phyloP scores from a whole-genome alignment of 2,797 vertebrate species.

The Myripristis jacobus region DNA sequence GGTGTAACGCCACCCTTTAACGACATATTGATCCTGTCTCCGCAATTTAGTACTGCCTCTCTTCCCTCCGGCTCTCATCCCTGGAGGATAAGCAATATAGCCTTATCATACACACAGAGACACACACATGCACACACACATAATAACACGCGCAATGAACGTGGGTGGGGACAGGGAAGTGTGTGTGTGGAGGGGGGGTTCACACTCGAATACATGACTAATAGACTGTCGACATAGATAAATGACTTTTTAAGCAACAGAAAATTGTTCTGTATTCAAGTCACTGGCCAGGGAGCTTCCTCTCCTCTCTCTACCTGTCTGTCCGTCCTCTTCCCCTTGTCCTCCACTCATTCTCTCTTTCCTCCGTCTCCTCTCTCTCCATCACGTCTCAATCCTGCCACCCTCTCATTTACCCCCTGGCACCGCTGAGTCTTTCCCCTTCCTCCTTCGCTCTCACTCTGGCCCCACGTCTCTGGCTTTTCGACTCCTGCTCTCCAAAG shows the following conservation, averaged over 20 bases:
- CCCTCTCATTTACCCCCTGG: constrained; percentile 53
- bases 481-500: constrained; percentile 66
- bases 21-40: constrained; percentile 83
- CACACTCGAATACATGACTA: constrained; percentile 82
- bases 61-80: constrained; percentile 57
- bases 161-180: constrained; percentile 14
- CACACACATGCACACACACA: constrained; percentile 55
- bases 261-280: constrained; percentile 82
- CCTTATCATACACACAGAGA: constrained; percentile 57
- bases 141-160: constrained; percentile 6
- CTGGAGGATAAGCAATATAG: constrained; percentile 63
- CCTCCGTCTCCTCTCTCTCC: constrained; percentile 13
- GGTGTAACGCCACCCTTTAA: constrained; percentile 76
- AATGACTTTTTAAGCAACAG: constrained; percentile 85
- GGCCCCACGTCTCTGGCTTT: constrained; percentile 37
- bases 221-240: constrained; percentile 85
- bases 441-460: constrained; percentile 32
- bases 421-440: constrained; percentile 41
- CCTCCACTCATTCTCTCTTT: constrained; percentile 33
- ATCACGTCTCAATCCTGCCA: constrained; percentile 54
- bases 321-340: constrained; percentile 43
- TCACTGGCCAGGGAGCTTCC: constrained; percentile 74
- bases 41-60: constrained; percentile 78
- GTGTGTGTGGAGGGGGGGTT: constrained; percentile 50
- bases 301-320: constrained; percentile 59